Evolutionary conservation across 2,113 vertebrate genomes (phyloP), one percentile per base, ranked within the genome.

Genomic region (Oreochromis aureus): DNA sequence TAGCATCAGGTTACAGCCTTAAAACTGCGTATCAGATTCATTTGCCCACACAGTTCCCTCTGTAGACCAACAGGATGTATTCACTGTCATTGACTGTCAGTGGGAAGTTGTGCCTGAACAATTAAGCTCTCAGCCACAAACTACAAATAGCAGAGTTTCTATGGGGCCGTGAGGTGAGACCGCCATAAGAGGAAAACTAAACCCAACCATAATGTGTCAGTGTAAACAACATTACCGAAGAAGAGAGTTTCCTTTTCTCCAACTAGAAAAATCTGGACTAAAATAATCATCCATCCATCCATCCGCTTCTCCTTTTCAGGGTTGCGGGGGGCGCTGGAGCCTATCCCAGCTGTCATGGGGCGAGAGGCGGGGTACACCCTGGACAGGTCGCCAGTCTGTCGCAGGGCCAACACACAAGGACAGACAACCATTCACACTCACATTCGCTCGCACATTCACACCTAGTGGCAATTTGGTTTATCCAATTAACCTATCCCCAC

Each of bases 161-260:
- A 32, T 2, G 56, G 32, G 56, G 16, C 56, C 27, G 8, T 16
- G 13, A 59, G 56, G 56, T 59, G 36, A 71, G 36, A 15, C 32
- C 6, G 6, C 59, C 59, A 63, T 0, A 63, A 36, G 61, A 66
- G 32, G 10, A 2, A 66, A 66, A 36, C 18, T 66, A n/a, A 66
- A 39, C 61, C 61, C 32, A 66, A 63, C 10, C 18, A 63, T 0
- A 1, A 6, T 36, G 30, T 3, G 4, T 63, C 59, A 63, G 30
- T 63, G 32, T 63, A 63, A 63, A 63, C 59, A n/a, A 36, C 10
- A 3, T 63, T 63, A 36, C 32, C n/a, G 32, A 63, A 63, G 32
- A 36, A 63, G 59, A n/a, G 32, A 63, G 36, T 63, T 63, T n/a
- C 18, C 6, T 63, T 18, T 63, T 36, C 18, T 36, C 59, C 18